Evolutionary conservation across 2,797 vertebrate genomes (phyloP), one percentile per base, ranked within the genome.

Genomic region (Sebastes dallii): DNA sequence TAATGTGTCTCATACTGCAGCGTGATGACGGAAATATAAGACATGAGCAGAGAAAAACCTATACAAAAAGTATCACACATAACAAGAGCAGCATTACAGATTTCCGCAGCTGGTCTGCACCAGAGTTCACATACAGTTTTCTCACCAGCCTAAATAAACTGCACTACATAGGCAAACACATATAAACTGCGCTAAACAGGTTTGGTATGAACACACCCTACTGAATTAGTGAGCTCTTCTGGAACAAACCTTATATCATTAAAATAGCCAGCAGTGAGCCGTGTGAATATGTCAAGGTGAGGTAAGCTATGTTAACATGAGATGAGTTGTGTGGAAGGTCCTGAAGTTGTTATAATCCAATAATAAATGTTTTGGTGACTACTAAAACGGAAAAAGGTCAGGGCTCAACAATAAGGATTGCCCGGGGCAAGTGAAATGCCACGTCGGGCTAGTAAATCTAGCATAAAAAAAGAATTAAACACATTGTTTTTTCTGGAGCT

Each of bases 131-230:
- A 70, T 6, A 16, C 5, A 29, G 1, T 56, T 8, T 32, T 54
- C 22, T 52, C 46, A 78, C 24, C 58, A 50, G 39, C 16, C 20
- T 25, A 18, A 66, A 73, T 34, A 67, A 75, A 76, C 73, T 55
- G 22, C 7, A 25, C 25, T 50, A 65, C 66, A 36, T 16, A 13
- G 59, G 5, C 60, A 85, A 80, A 85, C 8, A 50, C 39, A 80
- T 39, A 54, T 27, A 55, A 68, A 71, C 64, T 2, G 0, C 34
- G 72, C 69, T 10, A 2, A 77, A 39, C 52, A 60, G 61, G 75
- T 73, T 73, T 82, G 61, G n/a, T 73, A 68, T 75, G 50, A 60
- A 84, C 81, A 77, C 65, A 20, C 77, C 81, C 58, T 32, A 42
- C 64, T 1, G 6, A 69, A 36, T 66, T 11, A 9, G 8, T 20